Conservation (phyloP, 2,888 invertebrate genomes). For the Frankliniella fusca region DNA sequence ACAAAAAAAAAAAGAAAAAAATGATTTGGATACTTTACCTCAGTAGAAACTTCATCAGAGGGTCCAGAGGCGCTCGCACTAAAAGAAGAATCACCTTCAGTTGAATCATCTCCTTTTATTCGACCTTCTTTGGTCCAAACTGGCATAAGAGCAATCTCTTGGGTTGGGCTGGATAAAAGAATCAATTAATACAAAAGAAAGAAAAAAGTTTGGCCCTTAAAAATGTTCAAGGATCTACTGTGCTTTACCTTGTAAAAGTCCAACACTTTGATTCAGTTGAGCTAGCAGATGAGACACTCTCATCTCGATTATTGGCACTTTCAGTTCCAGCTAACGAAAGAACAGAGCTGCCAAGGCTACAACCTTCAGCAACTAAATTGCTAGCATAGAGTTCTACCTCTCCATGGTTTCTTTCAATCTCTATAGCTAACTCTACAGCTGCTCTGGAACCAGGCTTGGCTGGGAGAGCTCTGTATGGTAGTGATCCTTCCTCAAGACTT, state of each 20-base stretch:
- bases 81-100: slow-evolving; percentile 3
- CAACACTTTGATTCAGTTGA: slow-evolving; percentile 32
- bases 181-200: background rate
- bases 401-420: background rate
- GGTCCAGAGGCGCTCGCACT: background rate
- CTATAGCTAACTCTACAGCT: slow-evolving; percentile 28
- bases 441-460: slow-evolving; percentile 17
- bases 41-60: background rate
- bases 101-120: slow-evolving; percentile 10
- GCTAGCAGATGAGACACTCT: slow-evolving; percentile 21
- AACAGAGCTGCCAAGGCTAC: background rate
- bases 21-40: background rate
- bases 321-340: background rate
- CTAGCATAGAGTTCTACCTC: background rate
- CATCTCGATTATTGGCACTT: background rate
- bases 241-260: slow-evolving; percentile 16
- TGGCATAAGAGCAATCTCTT: slow-evolving; percentile 2
- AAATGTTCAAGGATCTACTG: no score
- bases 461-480: slow-evolving; percentile 25
- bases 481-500: slow-evolving; percentile 21
- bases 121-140: slow-evolving; percentile 9
- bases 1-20: background rate
- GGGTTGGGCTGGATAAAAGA: background rate
- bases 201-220: background rate
- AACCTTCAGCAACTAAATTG: background rate